Conservation (phyloP, 2,888 invertebrate species). For the Aleiodes leptofemur region DNA sequence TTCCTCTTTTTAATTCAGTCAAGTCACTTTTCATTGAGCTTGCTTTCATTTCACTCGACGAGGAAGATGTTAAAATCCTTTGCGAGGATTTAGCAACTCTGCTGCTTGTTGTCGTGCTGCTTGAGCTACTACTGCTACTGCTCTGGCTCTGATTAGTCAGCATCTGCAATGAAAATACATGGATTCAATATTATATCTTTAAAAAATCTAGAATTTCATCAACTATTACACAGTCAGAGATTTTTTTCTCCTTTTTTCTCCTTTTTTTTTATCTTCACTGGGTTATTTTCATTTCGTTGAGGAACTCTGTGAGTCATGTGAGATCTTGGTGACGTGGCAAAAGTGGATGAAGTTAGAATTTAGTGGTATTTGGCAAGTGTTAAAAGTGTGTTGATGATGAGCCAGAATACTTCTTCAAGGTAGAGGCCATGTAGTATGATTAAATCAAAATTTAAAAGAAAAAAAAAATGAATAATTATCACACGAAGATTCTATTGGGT, state of each 20-base stretch:
- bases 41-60: conserved; percentile 85
- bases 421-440: conserved; percentile 10
- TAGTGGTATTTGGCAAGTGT: conserved; percentile 10
- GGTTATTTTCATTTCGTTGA: conserved; percentile 34
- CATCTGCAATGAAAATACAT: conserved; percentile 62
- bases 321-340: neutral
- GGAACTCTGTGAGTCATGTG: conserved; percentile 56
- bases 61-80: conserved; percentile 76
- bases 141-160: conserved; percentile 74
- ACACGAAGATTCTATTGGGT: neutral
- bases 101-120: conserved; percentile 75
- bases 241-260: conserved; percentile 53
- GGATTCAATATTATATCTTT: too few species aligned
- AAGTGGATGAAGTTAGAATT: neutral
- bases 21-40: conserved; percentile 89
- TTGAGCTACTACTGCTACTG: conserved; percentile 80
- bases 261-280: conserved; percentile 58
- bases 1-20: conserved; percentile 87
- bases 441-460: neutral
- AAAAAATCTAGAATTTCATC: too few species aligned
- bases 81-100: conserved; percentile 77
- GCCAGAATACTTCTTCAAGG: conserved; percentile 19
- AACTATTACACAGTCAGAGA: too few species aligned
- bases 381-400: conserved; percentile 14
- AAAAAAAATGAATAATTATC: too few species aligned